Evolutionary conservation across 23 tunicate genomes (phyloP).

Genomic region (Halocynthia roretzi): DNA sequence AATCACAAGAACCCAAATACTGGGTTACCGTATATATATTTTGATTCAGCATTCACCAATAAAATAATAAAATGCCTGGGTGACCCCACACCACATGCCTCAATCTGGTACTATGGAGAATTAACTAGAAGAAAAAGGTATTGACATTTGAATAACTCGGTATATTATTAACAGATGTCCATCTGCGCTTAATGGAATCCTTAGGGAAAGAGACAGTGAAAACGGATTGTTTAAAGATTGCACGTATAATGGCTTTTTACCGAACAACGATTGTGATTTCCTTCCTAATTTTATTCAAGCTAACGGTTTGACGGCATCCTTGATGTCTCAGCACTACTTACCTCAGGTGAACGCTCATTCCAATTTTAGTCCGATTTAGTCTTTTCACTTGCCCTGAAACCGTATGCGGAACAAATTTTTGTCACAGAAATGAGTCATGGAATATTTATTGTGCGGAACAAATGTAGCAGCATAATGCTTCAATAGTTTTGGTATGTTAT

Average conservation of each 20-base stretch:
- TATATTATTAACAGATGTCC: slow-evolving; percentile 19
- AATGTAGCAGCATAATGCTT: too few relatives aligned
- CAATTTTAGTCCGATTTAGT: background rate
- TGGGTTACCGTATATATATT: background rate
- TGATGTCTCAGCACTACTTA: slow-evolving; percentile 41
- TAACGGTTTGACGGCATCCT: slow-evolving; percentile 13
- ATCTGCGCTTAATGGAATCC: slow-evolving; percentile 7
- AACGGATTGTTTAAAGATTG: slow-evolving; percentile 25
- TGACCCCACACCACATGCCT: too few relatives aligned
- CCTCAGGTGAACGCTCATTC: background rate
- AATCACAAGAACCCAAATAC: background rate
- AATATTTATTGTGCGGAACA: too few relatives aligned
- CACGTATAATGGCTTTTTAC: too few relatives aligned
- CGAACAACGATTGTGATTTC: slow-evolving; percentile 25
- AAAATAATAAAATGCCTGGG: slow-evolving; percentile 2
- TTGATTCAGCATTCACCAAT: background rate
- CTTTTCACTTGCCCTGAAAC: too few relatives aligned
- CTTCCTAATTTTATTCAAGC: slow-evolving; percentile 28
- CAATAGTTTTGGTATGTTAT: too few relatives aligned
- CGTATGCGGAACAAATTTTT: too few relatives aligned
- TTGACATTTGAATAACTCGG: too few relatives aligned
- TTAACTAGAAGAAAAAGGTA: too few relatives aligned
- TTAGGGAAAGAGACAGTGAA: slow-evolving; percentile 13
- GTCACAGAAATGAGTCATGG: too few relatives aligned
- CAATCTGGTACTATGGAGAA: too few relatives aligned